Percentiles rank a stretch among this genome's conserved stretches.
These are phyloP conservation scores for Penelope pileata DNA, from an alignment of 2,113 vertebrate species.

Conservation along the genomic window DNA sequence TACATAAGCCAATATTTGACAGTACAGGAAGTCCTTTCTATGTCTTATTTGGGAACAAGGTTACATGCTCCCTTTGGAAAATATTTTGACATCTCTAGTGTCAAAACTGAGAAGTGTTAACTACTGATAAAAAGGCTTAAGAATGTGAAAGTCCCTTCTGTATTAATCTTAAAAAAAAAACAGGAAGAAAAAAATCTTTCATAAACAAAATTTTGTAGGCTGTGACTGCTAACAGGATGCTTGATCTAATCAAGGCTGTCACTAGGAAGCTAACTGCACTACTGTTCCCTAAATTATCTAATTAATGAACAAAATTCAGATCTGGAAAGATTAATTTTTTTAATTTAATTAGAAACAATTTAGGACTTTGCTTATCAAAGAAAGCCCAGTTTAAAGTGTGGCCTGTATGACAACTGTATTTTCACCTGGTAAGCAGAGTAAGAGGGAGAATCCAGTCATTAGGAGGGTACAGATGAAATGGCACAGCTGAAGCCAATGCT, in stretches of 20 bases:
- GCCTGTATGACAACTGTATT: background rate
- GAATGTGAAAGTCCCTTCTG: background rate
- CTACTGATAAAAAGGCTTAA: background rate
- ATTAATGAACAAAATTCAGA: background rate
- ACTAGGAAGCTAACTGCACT: background rate
- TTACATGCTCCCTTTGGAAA: background rate
- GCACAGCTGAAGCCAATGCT: background rate
- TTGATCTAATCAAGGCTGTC: background rate
- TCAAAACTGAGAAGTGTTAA: conserved; percentile 9
- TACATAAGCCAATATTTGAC: background rate
- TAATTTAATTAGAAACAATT: background rate
- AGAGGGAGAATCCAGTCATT: background rate
- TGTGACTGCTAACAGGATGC: conserved; percentile 42
- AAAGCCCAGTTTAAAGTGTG: background rate
- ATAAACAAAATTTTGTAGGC: background rate
- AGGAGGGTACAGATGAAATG: background rate
- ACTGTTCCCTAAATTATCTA: background rate
- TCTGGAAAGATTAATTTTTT: background rate
- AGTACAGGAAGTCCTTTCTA: background rate
- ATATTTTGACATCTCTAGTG: conserved; percentile 23
- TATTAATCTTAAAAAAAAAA: conserved; percentile 1
- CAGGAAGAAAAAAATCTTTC: conserved; percentile 54
- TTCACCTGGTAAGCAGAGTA: background rate
- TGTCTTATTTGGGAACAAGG: background rate
- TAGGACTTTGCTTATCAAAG: background rate